A percentile compares a stretch with the other conserved stretches of the same genome.
Conservation (phyloP, 2,888 invertebrate genomes). For the Theretra japonica region DNA sequence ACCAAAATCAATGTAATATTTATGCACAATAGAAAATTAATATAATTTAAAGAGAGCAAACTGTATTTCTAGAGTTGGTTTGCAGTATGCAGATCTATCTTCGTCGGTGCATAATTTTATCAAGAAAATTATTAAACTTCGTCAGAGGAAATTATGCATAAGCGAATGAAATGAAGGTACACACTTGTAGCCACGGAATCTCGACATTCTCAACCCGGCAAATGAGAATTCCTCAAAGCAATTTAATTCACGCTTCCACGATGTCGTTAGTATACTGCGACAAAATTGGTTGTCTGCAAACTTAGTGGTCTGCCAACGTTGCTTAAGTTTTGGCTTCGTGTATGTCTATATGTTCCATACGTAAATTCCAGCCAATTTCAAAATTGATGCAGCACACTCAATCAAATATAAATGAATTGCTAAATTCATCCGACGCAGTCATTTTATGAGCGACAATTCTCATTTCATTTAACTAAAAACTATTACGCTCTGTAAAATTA, state of each 20-base stretch:
- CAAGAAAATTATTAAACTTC: not conserved
- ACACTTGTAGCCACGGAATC: not conserved
- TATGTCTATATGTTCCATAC: not conserved
- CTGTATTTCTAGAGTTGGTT: not conserved
- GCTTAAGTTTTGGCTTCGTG: not conserved
- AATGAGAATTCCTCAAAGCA: conserved; percentile 12
- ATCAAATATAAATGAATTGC: not conserved
- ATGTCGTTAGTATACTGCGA: not conserved
- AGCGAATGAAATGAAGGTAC: not conserved
- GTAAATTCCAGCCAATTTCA: not conserved
- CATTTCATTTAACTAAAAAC: no score
- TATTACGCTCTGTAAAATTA: no score
- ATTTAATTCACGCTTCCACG: conserved; percentile 5
- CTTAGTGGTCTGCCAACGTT: conserved; percentile 17
- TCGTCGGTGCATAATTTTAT: not conserved
- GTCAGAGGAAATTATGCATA: not conserved
- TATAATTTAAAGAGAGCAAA: no score
- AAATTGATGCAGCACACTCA: not conserved
- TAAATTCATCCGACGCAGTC: no score
- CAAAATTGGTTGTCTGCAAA: conserved; percentile 13
- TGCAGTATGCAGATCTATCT: not conserved
- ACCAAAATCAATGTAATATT: no score
- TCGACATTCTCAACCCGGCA: not conserved
- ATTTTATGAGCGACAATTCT: no score
- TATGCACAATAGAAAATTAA: no score